Percentiles rank a stretch among this genome's conserved stretches.
Conservation (phyloP, 1,140 invertebrate species). For the Meteorus sp. region DNA sequence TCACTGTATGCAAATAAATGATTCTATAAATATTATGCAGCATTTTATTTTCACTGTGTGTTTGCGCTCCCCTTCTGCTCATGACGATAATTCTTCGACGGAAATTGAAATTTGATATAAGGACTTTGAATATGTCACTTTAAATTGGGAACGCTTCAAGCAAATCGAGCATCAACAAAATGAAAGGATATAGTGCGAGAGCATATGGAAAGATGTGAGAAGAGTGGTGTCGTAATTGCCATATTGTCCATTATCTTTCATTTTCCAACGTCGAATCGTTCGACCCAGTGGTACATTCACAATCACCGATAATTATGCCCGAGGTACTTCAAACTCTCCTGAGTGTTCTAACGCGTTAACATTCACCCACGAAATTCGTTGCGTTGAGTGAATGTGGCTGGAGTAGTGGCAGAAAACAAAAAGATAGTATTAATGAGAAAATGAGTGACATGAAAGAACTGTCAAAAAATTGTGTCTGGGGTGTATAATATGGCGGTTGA, state of each 20-base stretch:
- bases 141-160: too few relatives aligned
- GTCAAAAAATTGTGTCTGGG: slow-evolving; percentile 44
- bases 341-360: slow-evolving; percentile 23
- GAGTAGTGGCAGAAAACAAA: not conserved
- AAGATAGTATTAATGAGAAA: slow-evolving; percentile 1
- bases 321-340: slow-evolving; percentile 29
- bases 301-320: slow-evolving; percentile 44
- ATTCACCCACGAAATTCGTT: slow-evolving; percentile 12
- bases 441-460: slow-evolving; percentile 20
- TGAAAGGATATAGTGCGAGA: not conserved
- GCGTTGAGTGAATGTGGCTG: not conserved
- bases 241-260: slow-evolving; percentile 40
- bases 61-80: too few relatives aligned
- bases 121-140: too few relatives aligned
- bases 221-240: slow-evolving; percentile 37
- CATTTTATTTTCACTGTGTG: too few relatives aligned
- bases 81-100: too few relatives aligned
- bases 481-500: slow-evolving; percentile 44
- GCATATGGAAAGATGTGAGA: not conserved
- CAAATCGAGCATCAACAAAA: too few relatives aligned
- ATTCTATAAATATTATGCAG: not conserved
- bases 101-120: too few relatives aligned
- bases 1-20: not conserved
- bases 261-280: slow-evolving; percentile 42
- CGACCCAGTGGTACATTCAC: slow-evolving; percentile 24